These are phyloP conservation scores for Drosophila tsacasi DNA, from an alignment of 1,140 invertebrate species.

Conservation along the genomic window DNA sequence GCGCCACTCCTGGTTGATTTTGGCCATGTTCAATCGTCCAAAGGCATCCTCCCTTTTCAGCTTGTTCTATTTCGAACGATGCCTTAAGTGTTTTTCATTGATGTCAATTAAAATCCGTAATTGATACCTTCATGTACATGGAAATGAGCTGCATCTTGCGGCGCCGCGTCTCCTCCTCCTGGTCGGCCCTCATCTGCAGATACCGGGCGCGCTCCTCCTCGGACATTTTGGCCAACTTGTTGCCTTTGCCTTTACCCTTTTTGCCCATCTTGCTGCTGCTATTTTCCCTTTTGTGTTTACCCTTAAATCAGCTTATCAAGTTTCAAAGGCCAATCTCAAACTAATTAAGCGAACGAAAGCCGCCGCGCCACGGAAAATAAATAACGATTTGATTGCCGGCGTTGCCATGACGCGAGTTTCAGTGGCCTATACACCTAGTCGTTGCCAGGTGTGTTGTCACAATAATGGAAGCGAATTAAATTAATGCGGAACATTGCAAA, in stretches of 20 bases:
- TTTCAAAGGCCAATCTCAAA: conserved; percentile 54
- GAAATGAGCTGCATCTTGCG: conserved; percentile 92
- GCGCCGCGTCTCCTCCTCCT: conserved; percentile 91
- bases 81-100: conserved; percentile 16
- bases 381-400: conserved; percentile 30
- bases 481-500: conserved; percentile 44
- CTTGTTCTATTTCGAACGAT: conserved; percentile 88
- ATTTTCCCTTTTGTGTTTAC: background rate
- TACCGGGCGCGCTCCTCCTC: conserved; percentile 92
- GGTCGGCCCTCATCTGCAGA: conserved; percentile 91
- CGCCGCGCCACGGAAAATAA: conserved; percentile 29
- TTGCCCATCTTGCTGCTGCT: conserved; percentile 86
- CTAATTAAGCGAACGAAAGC: conserved; percentile 54
- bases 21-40: conserved; percentile 91
- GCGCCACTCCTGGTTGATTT: conserved; percentile 94
- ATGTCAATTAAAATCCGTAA: background rate
- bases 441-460: conserved; percentile 38
- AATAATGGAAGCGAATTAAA: conserved; percentile 44
- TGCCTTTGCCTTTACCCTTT: conserved; percentile 89
- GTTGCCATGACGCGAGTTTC: conserved; percentile 29
- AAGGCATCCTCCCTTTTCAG: conserved; percentile 92
- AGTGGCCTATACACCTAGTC: background rate
- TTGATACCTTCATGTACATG: conserved; percentile 90
- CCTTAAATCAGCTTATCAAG: conserved; percentile 57
- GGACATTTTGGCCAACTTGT: conserved; percentile 92